Percentiles rank a stretch among this genome's conserved stretches.
Conservation (phyloP, 37 sponge, comb jelly and placozoan species). For the Mnemiopsis leidyi region DNA sequence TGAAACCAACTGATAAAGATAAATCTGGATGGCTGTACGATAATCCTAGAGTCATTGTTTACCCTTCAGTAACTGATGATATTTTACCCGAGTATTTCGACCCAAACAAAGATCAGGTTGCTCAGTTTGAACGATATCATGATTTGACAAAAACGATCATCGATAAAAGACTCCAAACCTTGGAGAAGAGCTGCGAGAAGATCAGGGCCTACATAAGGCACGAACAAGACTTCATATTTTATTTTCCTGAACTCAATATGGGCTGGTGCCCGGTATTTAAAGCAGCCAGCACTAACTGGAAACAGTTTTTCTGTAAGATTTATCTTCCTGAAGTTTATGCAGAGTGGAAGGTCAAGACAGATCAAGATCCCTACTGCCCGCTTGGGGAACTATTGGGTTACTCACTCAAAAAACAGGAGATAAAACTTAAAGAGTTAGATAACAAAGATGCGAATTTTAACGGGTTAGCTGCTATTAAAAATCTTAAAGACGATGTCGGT, state of each 20-base stretch:
- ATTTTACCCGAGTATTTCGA: constrained; percentile 23
- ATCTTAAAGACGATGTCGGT: background rate
- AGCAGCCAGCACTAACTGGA: constrained; percentile 39
- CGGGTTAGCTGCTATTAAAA: background rate
- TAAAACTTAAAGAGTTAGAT: background rate
- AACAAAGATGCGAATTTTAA: background rate
- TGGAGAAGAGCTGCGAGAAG: background rate
- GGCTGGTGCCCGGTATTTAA: constrained; percentile 53
- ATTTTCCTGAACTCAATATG: background rate
- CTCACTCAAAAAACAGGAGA: background rate
- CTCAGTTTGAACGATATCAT: constrained; percentile 8
- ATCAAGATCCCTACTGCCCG: constrained; percentile 44
- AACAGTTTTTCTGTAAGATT: constrained; percentile 49
- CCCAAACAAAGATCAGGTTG: background rate
- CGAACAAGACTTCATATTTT: background rate
- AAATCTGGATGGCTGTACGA: background rate
- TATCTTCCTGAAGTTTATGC: constrained; percentile 5
- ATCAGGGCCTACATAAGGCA: background rate
- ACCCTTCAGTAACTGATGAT: background rate
- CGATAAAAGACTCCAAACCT: background rate
- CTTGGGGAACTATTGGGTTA: background rate
- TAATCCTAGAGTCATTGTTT: background rate
- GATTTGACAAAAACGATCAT: background rate
- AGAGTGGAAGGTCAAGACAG: background rate
- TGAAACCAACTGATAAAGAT: background rate